Evolutionary conservation across 2,888 invertebrate genomes (phyloP).

Genomic region (Ceratothoa steindachneri): DNA sequence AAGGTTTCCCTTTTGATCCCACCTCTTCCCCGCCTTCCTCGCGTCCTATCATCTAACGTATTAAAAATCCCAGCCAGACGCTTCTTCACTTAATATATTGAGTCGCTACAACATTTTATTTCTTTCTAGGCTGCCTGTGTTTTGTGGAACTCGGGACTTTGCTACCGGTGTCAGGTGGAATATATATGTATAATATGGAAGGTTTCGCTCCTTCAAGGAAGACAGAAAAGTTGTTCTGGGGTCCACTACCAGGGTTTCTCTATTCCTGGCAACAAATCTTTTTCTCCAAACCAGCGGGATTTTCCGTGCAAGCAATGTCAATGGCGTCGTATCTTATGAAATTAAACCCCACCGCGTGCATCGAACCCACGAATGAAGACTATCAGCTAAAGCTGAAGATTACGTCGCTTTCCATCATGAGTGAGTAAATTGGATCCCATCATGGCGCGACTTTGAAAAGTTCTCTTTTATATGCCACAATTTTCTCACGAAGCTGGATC

Average conservation of each 20-base stretch:
- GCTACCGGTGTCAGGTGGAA: not conserved
- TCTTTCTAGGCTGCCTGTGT: not conserved
- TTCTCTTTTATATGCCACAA: too few species aligned
- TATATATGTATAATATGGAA: not conserved
- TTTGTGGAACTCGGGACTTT: not conserved
- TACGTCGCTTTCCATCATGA: not conserved
- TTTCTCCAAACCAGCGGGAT: not conserved
- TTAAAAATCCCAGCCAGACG: too few species aligned
- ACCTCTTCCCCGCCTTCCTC: too few species aligned
- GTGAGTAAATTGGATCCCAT: too few species aligned
- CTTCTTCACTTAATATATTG: too few species aligned
- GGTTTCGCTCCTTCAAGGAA: not conserved
- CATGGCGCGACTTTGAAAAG: too few species aligned
- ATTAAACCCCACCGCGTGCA: not conserved
- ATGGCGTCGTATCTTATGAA: not conserved
- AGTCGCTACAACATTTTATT: too few species aligned
- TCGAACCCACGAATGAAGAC: not conserved
- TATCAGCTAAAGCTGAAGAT: not conserved
- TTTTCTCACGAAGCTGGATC: too few species aligned
- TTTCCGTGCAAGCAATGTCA: not conserved
- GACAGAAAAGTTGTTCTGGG: not conserved
- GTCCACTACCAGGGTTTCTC: not conserved
- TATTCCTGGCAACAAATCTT: not conserved
- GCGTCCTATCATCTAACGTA: too few species aligned
- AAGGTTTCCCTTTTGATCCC: too few species aligned